Conservation (phyloP, 2,888 invertebrate genomes). For the Drosophila neotestacea region DNA sequence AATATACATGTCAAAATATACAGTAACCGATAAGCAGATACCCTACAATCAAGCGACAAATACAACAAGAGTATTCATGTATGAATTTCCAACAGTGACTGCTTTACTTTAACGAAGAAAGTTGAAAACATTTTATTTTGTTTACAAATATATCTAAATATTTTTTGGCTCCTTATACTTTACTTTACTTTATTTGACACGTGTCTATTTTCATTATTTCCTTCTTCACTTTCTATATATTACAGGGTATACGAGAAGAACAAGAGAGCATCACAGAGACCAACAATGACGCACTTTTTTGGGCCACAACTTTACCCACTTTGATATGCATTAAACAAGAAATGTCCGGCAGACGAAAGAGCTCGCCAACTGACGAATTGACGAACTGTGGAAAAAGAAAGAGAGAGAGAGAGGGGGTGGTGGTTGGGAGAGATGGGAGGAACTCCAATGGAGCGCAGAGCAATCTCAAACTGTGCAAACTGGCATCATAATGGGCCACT, state of each 20-base stretch:
- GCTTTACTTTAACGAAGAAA: too few relatives aligned
- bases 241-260: constrained; percentile 3
- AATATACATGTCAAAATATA: too few relatives aligned
- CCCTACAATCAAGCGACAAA: too few relatives aligned
- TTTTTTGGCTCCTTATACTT: too few relatives aligned
- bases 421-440: constrained; percentile 3
- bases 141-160: too few relatives aligned
- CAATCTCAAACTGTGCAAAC: constrained; percentile 80
- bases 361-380: constrained; percentile 28
- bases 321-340: constrained; percentile 75
- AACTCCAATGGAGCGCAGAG: constrained; percentile 73
- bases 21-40: too few relatives aligned
- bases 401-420: not conserved
- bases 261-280: constrained; percentile 13
- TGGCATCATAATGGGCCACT: constrained; percentile 81
- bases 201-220: not conserved
- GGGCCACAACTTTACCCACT: constrained; percentile 70
- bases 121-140: not conserved
- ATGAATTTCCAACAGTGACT: too few relatives aligned
- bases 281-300: constrained; percentile 74
- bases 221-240: not conserved
- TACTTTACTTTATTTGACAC: too few relatives aligned
- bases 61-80: too few relatives aligned
- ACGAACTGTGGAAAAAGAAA: constrained; percentile 18
- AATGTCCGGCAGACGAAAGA: constrained; percentile 38